Conservation (phyloP, 2,888 invertebrate genomes). For the Opisthograptis luteolata region DNA sequence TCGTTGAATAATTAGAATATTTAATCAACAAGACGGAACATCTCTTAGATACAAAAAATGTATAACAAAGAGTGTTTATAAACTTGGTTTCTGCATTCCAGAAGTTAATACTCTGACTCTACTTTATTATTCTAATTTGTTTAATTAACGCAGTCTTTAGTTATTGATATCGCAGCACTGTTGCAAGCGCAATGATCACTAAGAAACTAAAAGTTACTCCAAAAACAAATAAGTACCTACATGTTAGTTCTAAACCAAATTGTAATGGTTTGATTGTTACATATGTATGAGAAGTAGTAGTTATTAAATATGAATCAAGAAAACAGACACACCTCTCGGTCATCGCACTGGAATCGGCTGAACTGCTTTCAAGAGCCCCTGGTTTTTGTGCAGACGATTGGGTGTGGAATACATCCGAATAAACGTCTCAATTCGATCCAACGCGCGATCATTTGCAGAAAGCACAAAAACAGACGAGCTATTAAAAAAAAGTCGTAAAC, state of each 20-base stretch:
- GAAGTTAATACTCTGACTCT: too few relatives aligned
- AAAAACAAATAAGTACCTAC: too few relatives aligned
- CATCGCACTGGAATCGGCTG: slow-evolving; percentile 36
- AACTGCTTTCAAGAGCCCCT: slow-evolving; percentile 13
- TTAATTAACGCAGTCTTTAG: too few relatives aligned
- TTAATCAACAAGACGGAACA: slow-evolving; percentile 7
- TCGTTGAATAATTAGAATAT: slow-evolving; percentile 21
- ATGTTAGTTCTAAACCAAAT: too few relatives aligned
- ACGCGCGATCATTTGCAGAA: slow-evolving; percentile 29
- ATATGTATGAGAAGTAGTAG: too few relatives aligned
- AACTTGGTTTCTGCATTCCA: too few relatives aligned
- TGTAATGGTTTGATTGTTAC: too few relatives aligned
- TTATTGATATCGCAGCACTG: too few relatives aligned
- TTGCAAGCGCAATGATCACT: too few relatives aligned
- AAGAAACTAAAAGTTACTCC: too few relatives aligned
- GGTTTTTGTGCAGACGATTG: slow-evolving; percentile 33
- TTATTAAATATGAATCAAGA: slow-evolving; percentile 28
- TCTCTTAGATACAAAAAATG: background rate
- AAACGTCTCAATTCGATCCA: slow-evolving; percentile 41
- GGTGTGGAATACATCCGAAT: slow-evolving; percentile 33
- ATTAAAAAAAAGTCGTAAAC: slow-evolving; percentile 47
- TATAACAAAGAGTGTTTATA: too few relatives aligned
- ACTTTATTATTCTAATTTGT: too few relatives aligned
- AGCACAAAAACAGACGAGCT: slow-evolving; percentile 42
- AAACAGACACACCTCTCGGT: slow-evolving; percentile 34